Conservation (phyloP, 37 sponge, comb jelly and placozoan species). For the Corticium candelabrum region DNA sequence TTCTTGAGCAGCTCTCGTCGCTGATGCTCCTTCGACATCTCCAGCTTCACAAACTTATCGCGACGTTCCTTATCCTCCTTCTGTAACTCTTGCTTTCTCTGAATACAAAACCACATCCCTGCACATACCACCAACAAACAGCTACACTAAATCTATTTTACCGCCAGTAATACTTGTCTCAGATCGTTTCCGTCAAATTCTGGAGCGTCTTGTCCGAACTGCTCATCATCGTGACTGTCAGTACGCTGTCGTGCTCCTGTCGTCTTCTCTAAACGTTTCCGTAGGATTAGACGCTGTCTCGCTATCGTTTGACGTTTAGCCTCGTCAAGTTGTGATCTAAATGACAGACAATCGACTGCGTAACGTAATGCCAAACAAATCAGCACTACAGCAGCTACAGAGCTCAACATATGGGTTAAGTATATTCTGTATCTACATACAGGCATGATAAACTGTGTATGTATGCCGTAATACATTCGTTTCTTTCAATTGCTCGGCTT, state of each 20-base stretch:
- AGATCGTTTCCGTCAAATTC: neutral
- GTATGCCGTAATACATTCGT: too few relatives aligned
- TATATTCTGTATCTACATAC: too few relatives aligned
- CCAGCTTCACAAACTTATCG: constrained; percentile 45
- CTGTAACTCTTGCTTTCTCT: constrained; percentile 19
- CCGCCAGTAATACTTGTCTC: neutral
- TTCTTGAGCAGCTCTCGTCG: constrained; percentile 53
- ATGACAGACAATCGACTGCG: too few relatives aligned
- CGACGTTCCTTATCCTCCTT: constrained; percentile 33
- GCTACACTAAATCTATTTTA: too few relatives aligned
- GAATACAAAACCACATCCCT: too few relatives aligned
- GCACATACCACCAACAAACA: too few relatives aligned
- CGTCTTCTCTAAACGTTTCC: neutral
- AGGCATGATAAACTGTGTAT: too few relatives aligned
- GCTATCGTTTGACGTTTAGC: constrained; percentile 42
- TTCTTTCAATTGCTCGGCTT: too few relatives aligned
- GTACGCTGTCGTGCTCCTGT: neutral
- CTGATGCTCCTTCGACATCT: constrained; percentile 47
- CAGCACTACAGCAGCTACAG: too few relatives aligned
- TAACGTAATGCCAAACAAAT: too few relatives aligned
- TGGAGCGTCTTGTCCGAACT: neutral
- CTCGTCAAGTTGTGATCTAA: constrained; percentile 52
- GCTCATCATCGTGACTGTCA: neutral
- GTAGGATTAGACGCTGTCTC: constrained; percentile 6
- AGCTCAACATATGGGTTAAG: too few relatives aligned